Evolutionary conservation across 2,888 invertebrate genomes (phyloP).

Genomic region (Gerris lacustris): DNA sequence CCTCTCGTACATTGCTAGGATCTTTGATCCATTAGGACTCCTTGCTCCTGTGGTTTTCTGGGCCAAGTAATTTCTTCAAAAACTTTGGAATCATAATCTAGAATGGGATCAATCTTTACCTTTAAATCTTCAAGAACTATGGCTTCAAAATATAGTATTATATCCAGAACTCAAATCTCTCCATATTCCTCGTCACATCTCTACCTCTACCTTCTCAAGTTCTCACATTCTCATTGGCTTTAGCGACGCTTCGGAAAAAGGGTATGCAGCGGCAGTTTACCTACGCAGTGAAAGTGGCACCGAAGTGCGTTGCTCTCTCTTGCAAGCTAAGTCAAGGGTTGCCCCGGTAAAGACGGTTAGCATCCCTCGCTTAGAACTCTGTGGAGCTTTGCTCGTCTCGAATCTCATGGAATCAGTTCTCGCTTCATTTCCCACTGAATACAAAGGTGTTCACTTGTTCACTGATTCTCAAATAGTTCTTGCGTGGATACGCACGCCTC

Average conservation of each 20-base stretch:
- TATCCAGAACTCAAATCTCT: constrained; percentile 11
- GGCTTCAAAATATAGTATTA: constrained; percentile 7
- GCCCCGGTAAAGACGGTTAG: no score
- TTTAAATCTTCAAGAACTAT: not conserved
- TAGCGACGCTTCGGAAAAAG: constrained; percentile 25
- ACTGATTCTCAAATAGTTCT: no score
- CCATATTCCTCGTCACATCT: constrained; percentile 16
- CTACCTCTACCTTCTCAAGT: not conserved
- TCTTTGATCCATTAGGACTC: not conserved
- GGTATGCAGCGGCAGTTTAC: no score
- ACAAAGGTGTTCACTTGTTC: no score
- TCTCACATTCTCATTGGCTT: constrained; percentile 26
- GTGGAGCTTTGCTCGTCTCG: no score
- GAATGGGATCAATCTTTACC: constrained; percentile 18
- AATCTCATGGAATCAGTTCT: no score
- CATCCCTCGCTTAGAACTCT: no score
- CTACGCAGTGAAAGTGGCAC: no score
- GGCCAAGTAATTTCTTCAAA: constrained; percentile 17
- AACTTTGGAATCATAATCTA: constrained; percentile 12
- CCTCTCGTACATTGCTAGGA: constrained; percentile 12
- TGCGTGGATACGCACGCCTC: no score
- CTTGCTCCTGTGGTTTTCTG: constrained; percentile 11
- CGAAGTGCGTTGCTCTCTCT: no score
- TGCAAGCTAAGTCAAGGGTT: no score
- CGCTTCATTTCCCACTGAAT: no score